Evolutionary conservation across 1,140 invertebrate genomes (phyloP).

Genomic region (Eurosta solidaginis): DNA sequence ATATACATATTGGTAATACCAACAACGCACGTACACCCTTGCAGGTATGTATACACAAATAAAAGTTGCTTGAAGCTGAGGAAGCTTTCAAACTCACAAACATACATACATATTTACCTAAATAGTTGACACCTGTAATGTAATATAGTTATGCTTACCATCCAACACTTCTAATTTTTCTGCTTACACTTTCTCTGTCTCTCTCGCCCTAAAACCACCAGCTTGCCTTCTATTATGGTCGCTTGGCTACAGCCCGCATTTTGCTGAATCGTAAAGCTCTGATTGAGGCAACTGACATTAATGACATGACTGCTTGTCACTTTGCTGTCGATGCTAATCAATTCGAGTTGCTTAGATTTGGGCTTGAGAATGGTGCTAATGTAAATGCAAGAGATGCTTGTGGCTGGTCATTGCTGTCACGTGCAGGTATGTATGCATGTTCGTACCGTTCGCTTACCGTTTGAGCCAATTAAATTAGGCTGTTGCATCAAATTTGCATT

Average conservation of each 20-base stretch:
- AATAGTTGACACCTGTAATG: no score
- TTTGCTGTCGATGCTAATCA: conserved; percentile 55
- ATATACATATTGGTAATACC: conserved; percentile 49
- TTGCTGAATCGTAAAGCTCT: conserved; percentile 52
- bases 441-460: no score
- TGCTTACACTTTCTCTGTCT: background rate
- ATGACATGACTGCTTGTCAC: conserved; percentile 54
- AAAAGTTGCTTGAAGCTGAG: no score
- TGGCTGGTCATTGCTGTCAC: conserved; percentile 53
- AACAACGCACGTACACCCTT: conserved; percentile 47
- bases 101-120: no score
- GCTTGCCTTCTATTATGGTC: conserved; percentile 53
- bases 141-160: no score
- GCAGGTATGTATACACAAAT: conserved; percentile 39
- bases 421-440: conserved; percentile 46
- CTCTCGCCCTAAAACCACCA: conserved; percentile 28
- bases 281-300: conserved; percentile 48
- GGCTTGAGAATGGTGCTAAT: conserved; percentile 50
- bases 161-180: no score
- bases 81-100: no score
- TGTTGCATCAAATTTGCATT: background rate
- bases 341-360: conserved; percentile 52
- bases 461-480: background rate
- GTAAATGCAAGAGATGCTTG: conserved; percentile 48
- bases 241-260: conserved; percentile 51